A percentile compares a stretch with the other conserved stretches of the same genome.
These are phyloP conservation scores for Bombyx huttoni DNA, from an alignment of 2,888 invertebrate genomes.

Conservation along the genomic window DNA sequence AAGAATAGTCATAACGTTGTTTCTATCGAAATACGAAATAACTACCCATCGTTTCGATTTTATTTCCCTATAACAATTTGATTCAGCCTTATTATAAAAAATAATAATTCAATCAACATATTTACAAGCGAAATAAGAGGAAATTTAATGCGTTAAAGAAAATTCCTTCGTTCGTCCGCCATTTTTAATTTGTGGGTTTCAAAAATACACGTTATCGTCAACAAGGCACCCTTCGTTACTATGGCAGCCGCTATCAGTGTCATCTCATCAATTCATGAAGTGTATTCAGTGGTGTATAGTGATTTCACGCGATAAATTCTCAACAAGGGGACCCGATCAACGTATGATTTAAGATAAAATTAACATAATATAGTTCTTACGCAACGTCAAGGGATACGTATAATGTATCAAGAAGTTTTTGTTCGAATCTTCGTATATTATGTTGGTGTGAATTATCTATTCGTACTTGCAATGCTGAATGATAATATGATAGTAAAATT, in stretches of 20 bases:
- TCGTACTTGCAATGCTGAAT: too few relatives aligned
- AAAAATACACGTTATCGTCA: background rate
- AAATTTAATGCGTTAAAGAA: background rate
- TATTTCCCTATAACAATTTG: too few relatives aligned
- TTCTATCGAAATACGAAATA: too few relatives aligned
- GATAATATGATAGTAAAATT: too few relatives aligned
- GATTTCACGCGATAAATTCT: background rate
- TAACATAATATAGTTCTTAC: conserved; percentile 2
- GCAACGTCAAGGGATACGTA: background rate
- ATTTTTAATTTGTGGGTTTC: background rate
- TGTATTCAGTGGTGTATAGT: conserved; percentile 8
- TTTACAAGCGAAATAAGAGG: too few relatives aligned
- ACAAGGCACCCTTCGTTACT: conserved; percentile 9
- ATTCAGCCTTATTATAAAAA: too few relatives aligned
- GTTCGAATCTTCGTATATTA: background rate
- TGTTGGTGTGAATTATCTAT: too few relatives aligned
- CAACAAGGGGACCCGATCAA: background rate
- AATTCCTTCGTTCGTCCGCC: too few relatives aligned
- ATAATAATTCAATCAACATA: too few relatives aligned
- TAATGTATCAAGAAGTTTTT: background rate
- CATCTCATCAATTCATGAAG: conserved; percentile 20
- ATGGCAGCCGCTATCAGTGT: conserved; percentile 17
- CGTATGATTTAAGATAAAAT: background rate
- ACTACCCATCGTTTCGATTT: too few relatives aligned
- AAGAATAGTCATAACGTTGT: too few relatives aligned